Evolutionary conservation across 2,797 vertebrate genomes (phyloP).

Genomic region (Malacoraja senta): DNA sequence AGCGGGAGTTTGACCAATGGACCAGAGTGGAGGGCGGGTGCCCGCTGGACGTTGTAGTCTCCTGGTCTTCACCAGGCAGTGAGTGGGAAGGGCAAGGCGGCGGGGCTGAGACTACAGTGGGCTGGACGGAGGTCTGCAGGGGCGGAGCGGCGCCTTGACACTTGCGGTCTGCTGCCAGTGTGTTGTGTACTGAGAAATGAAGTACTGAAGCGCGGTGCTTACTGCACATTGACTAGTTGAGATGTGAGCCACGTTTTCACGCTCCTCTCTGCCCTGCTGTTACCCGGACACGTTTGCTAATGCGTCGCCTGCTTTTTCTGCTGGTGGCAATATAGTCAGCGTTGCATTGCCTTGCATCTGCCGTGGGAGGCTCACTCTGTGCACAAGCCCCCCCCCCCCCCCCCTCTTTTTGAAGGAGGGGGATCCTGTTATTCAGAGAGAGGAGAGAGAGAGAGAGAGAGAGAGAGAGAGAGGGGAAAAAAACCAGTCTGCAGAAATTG

Average conservation of each 20-base stretch:
- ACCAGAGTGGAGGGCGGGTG: not conserved
- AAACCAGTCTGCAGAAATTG: not conserved
- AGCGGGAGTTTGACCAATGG: not conserved
- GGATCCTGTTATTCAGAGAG: too few species aligned
- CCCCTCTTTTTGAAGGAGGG: too few species aligned
- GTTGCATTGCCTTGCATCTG: constrained; percentile 3
- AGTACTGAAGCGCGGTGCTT: not conserved
- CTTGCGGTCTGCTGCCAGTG: not conserved
- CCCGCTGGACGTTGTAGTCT: not conserved
- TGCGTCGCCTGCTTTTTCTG: not conserved
- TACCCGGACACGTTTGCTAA: constrained; percentile 27
- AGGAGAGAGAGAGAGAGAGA: too few species aligned
- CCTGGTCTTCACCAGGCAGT: fast-evolving
- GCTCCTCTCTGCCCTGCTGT: constrained; percentile 7
- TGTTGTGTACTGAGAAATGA: constrained; percentile 7
- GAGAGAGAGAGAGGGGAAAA: not conserved
- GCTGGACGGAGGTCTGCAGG: not conserved
- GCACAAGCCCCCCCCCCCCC: too few species aligned
- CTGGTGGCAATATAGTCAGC: not conserved
- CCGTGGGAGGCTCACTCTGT: not conserved
- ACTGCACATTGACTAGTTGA: constrained; percentile 17
- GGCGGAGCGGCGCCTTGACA: not conserved
- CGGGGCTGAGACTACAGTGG: not conserved
- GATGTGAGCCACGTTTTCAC: constrained; percentile 31
- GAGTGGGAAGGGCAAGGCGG: too few species aligned